These are phyloP conservation scores for Heliothis virescens DNA, from an alignment of 1,140 invertebrate species.

Conservation along the genomic window DNA sequence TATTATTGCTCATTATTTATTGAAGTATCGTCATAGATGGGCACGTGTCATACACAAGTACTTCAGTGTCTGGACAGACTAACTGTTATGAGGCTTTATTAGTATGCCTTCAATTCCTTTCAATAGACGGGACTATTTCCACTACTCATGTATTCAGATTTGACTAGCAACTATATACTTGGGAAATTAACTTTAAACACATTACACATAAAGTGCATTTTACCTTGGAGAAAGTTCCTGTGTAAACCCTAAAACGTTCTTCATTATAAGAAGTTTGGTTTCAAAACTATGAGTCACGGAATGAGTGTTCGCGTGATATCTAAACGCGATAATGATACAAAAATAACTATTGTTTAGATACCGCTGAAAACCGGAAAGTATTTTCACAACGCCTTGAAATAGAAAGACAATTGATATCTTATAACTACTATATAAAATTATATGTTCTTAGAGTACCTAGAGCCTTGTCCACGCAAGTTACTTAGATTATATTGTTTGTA, in stretches of 20 bases:
- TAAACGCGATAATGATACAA: slow-evolving; percentile 10
- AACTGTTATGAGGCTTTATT: slow-evolving; percentile 40
- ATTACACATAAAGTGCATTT: neutral
- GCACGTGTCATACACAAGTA: slow-evolving; percentile 41
- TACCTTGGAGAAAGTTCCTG: neutral
- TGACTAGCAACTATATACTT: neutral
- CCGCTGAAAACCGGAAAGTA: neutral
- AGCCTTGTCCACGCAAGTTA: slow-evolving; percentile 13
- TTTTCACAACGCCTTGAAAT: neutral
- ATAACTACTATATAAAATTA: neutral
- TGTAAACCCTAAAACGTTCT: neutral
- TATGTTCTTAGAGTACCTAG: neutral
- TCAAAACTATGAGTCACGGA: neutral
- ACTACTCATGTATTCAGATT: slow-evolving; percentile 1
- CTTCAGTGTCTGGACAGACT: slow-evolving; percentile 11
- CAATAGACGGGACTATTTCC: neutral
- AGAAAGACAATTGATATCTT: neutral
- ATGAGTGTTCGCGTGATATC: slow-evolving; percentile 7
- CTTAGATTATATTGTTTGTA: slow-evolving; percentile 42
- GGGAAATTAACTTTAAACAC: neutral
- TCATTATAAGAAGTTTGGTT: neutral
- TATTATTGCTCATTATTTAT: slow-evolving; percentile 45
- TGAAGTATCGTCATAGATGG: slow-evolving; percentile 37
- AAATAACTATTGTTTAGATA: slow-evolving; percentile 15
- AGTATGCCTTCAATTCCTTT: slow-evolving; percentile 32